Conservation (phyloP, 2,797 vertebrate species). For the Corythornis leucogaster region DNA sequence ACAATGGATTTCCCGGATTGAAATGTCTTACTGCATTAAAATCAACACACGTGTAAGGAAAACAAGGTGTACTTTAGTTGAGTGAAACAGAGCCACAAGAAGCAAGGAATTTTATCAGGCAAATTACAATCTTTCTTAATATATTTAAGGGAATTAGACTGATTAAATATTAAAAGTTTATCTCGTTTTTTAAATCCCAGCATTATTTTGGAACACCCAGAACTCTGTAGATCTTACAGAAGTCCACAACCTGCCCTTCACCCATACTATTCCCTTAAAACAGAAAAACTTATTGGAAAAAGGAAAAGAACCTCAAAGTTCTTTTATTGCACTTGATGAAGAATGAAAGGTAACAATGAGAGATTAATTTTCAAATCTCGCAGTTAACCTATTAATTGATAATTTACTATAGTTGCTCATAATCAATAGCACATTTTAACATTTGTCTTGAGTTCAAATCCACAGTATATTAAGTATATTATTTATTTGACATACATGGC, state of each 20-base stretch:
- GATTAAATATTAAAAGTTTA: not conserved
- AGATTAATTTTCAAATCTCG: not conserved
- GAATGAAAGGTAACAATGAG: not conserved
- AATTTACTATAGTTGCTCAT: not conserved
- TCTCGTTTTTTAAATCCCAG: not conserved
- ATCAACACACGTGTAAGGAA: not conserved
- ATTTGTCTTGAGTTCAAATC: not conserved
- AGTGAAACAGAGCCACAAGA: not conserved
- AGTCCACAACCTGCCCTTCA: rapidly evolving
- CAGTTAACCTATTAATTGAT: not conserved
- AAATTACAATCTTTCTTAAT: not conserved
- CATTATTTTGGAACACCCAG: not conserved
- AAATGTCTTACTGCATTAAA: not conserved
- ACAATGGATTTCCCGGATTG: not conserved
- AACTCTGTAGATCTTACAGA: not conserved
- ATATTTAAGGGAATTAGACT: not conserved
- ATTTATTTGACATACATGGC: not conserved
- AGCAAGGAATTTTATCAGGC: not conserved
- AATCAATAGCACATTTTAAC: not conserved
- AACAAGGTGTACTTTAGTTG: not conserved
- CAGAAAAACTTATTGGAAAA: not conserved
- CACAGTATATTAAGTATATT: rapidly evolving
- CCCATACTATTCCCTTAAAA: not conserved
- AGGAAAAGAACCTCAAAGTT: not conserved
- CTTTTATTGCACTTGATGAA: not conserved